phyloP scores from a whole-genome alignment of 2,888 invertebrate species.

The Phalangium opilio region DNA sequence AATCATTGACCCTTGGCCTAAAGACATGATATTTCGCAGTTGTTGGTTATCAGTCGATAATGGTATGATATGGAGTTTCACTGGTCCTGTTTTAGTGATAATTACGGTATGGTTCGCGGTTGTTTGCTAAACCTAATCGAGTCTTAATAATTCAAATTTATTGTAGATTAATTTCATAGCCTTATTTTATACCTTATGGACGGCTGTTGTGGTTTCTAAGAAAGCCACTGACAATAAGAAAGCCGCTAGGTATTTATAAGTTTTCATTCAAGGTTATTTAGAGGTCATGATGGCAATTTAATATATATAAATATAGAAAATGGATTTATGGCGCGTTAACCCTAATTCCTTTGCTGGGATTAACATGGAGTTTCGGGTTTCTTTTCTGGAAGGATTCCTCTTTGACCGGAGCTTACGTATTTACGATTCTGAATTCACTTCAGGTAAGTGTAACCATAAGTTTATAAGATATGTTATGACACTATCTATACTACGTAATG shows the following conservation, averaged over 20 bases:
- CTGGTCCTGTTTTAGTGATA: slow-evolving; percentile 12
- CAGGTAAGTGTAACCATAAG: slow-evolving; percentile 14
- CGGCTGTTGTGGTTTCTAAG: slow-evolving; percentile 8
- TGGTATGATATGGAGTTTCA: slow-evolving; percentile 13
- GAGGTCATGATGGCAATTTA: no score
- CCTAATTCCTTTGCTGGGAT: slow-evolving; percentile 17
- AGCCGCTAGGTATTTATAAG: no score
- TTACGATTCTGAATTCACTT: slow-evolving; percentile 18
- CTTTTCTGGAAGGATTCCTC: slow-evolving; percentile 13
- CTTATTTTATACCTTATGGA: slow-evolving; percentile 10
- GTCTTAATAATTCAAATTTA: no score
- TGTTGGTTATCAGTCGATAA: slow-evolving; percentile 14
- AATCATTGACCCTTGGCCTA: no score
- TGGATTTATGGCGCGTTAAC: slow-evolving; percentile 15
- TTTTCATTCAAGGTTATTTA: no score
- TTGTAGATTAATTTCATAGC: slow-evolving; percentile 9
- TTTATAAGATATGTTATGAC: no score
- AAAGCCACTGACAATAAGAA: no score
- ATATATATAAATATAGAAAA: slow-evolving; percentile 9
- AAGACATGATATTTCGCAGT: background rate
- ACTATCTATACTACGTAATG: no score
- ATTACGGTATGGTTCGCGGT: slow-evolving; percentile 10
- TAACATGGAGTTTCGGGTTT: slow-evolving; percentile 21
- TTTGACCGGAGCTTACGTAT: slow-evolving; percentile 15
- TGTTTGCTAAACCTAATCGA: no score